Conservation (phyloP, 2,113 vertebrate genomes). For the Pluvialis apricaria region DNA sequence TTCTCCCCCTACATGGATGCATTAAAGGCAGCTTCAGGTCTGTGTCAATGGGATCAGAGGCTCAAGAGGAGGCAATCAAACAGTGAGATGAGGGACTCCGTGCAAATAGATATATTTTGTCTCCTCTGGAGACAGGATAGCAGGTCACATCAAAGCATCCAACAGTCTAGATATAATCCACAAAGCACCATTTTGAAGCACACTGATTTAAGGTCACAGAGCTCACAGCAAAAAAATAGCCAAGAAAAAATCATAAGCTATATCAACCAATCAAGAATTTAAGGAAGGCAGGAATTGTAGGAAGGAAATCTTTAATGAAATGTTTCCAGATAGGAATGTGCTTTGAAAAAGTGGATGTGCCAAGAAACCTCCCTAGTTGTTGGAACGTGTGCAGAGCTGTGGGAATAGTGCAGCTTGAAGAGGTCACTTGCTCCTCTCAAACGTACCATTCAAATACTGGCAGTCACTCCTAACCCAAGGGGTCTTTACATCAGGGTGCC, state of each 20-base stretch:
- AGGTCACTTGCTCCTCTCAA: not conserved
- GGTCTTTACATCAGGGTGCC: not conserved
- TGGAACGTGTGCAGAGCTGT: accelerated
- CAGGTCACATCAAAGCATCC: not conserved
- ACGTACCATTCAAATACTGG: not conserved
- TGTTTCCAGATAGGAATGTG: not conserved
- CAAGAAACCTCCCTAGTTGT: not conserved
- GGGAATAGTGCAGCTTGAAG: not conserved
- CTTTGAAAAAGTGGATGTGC: not conserved
- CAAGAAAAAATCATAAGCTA: not conserved
- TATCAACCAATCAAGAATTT: not conserved
- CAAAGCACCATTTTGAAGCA: not conserved
- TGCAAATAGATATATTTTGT: not conserved
- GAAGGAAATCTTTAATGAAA: not conserved
- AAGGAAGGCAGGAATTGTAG: not conserved
- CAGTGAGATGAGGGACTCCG: not conserved
- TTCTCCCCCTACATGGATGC: not conserved
- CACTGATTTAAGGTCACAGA: not conserved
- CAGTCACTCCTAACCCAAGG: not conserved
- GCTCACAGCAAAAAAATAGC: not conserved
- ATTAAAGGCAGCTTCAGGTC: not conserved
- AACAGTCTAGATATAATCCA: not conserved
- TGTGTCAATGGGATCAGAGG: not conserved
- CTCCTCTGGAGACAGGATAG: not conserved
- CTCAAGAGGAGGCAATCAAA: not conserved